Percentiles rank a stretch among this genome's conserved stretches.
Evolutionary conservation across 2,797 vertebrate genomes (phyloP).

Genomic region (Cetoscarus ocellatus): DNA sequence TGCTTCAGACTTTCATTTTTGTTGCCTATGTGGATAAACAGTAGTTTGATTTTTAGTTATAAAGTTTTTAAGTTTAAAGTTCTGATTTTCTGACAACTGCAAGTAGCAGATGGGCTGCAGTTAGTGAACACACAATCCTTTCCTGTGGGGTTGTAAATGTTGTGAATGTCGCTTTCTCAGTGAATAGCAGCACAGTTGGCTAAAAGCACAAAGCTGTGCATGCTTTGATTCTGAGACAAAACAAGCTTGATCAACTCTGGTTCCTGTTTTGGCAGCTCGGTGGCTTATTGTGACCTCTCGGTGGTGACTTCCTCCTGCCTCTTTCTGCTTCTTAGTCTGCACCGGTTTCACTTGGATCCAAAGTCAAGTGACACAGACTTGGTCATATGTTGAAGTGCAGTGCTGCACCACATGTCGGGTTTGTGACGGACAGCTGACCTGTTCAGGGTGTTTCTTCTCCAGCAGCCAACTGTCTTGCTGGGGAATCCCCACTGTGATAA

Average conservation of each 20-base stretch:
- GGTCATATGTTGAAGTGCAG: slow-evolving; percentile 2
- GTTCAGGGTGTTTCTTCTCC: slow-evolving; percentile 27
- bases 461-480: slow-evolving; percentile 1
- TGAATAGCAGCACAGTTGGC: slow-evolving; percentile 1
- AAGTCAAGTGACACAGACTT: neutral
- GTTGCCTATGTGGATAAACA: too few species aligned
- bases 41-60: too few species aligned
- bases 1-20: too few species aligned
- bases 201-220: slow-evolving; percentile 6
- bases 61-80: too few species aligned
- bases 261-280: neutral
- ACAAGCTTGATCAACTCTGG: slow-evolving; percentile 6
- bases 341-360: neutral
- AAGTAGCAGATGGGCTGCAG: slow-evolving; percentile 7
- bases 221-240: slow-evolving; percentile 5
- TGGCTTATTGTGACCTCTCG: slow-evolving; percentile 4
- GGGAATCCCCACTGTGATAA: neutral
- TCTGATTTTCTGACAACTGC: too few species aligned
- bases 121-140: slow-evolving; percentile 12
- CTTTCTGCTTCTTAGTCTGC: slow-evolving; percentile 3
- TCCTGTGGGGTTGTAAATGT: slow-evolving; percentile 4
- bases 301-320: slow-evolving; percentile 8
- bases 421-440: slow-evolving; percentile 31
- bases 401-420: slow-evolving; percentile 16
- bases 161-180: slow-evolving; percentile 1